Conservation (phyloP, 2,797 vertebrate species). For the Mycteria americana region DNA sequence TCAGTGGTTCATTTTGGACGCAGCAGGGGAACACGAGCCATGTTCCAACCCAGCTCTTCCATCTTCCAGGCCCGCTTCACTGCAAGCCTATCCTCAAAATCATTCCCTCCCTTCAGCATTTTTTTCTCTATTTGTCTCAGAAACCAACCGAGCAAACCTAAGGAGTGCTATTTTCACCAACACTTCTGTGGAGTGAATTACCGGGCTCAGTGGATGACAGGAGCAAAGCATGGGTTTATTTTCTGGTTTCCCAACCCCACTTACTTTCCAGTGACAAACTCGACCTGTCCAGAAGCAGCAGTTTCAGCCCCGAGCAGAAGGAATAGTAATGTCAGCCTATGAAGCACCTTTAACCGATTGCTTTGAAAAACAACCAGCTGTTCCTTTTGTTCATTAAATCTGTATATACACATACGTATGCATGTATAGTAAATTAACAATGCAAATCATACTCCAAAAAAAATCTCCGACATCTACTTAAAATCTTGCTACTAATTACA, state of each 20-base stretch:
- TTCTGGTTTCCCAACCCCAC: neutral
- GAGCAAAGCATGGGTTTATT: neutral
- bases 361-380: neutral
- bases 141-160: neutral
- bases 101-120: neutral
- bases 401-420: neutral
- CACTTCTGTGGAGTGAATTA: neutral
- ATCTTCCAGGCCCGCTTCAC: neutral
- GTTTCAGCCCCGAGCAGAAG: neutral
- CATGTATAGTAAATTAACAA: neutral
- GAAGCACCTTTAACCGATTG: neutral
- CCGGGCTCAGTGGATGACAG: neutral
- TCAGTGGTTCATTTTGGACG: conserved; percentile 17
- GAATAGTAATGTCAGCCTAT: neutral
- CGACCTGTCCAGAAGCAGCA: neutral
- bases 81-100: neutral
- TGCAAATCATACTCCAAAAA: conserved; percentile 14
- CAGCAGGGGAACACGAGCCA: neutral
- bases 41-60: neutral
- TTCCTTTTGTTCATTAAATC: conserved; percentile 19
- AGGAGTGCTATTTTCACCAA: conserved; percentile 7
- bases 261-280: conserved; percentile 13
- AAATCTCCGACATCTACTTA: conserved; percentile 1
- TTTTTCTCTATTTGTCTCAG: neutral
- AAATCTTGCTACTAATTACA: conserved; percentile 27